These are phyloP conservation scores for Tipula confusa DNA, from an alignment of 2,888 invertebrate species.

Conservation along the genomic window DNA sequence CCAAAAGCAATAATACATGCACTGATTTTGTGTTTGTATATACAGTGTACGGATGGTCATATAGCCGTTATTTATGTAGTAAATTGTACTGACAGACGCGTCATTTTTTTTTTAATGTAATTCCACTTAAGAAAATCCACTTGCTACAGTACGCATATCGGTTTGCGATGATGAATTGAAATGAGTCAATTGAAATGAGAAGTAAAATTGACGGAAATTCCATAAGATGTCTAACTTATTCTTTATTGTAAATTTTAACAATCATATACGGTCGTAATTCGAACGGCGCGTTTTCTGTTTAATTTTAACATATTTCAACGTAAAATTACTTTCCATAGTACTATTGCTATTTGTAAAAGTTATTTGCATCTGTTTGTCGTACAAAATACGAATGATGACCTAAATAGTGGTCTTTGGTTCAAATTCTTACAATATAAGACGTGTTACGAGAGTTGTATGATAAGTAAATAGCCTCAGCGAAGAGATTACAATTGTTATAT, in stretches of 20 bases:
- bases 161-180: background rate
- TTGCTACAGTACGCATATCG: background rate
- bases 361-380: background rate
- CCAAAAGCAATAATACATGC: background rate
- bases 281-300: background rate
- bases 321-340: conserved; percentile 8
- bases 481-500: no score
- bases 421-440: background rate
- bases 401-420: background rate
- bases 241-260: background rate
- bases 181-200: conserved; percentile 3
- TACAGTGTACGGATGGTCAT: background rate
- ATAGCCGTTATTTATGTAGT: background rate
- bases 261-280: background rate
- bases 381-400: background rate
- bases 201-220: background rate
- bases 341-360: background rate
- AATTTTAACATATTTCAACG: background rate
- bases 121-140: background rate
- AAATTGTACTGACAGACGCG: background rate
- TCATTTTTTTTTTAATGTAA: background rate
- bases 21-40: background rate
- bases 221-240: background rate
- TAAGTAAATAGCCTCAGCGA: no score
- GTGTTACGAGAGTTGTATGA: no score